These are phyloP conservation scores for Papilio aristodemus DNA, from an alignment of 1,140 invertebrate species.

Conservation along the genomic window DNA sequence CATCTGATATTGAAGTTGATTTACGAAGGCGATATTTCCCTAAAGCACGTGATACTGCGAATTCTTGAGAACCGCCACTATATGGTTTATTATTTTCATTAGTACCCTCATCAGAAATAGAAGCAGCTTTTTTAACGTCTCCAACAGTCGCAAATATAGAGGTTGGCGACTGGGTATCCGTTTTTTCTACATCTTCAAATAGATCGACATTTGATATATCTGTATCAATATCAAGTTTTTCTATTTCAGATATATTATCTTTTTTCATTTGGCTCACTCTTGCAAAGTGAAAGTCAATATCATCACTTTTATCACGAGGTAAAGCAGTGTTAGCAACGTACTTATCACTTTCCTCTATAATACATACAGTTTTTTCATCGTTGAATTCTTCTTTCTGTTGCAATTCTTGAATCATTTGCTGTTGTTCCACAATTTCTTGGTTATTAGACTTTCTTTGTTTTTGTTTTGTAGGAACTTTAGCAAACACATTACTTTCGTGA, in stretches of 20 bases:
- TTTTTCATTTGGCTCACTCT: conserved; percentile 76
- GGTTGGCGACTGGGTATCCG: conserved; percentile 82
- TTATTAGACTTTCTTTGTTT: conserved; percentile 79
- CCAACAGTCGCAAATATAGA: conserved; percentile 87
- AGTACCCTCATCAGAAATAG: conserved; percentile 80
- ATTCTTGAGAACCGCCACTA: conserved; percentile 84
- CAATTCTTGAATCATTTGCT: conserved; percentile 75
- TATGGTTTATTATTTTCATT: conserved; percentile 82
- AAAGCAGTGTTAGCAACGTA: conserved; percentile 48
- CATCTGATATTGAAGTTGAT: conserved; percentile 85
- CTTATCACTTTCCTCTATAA: conserved; percentile 67
- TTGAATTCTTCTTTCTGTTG: conserved; percentile 74
- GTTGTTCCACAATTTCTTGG: conserved; percentile 77
- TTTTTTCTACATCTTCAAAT: conserved; percentile 83
- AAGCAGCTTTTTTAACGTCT: conserved; percentile 84
- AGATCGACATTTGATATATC: conserved; percentile 82
- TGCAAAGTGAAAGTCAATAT: conserved; percentile 78
- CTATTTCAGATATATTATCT: conserved; percentile 73
- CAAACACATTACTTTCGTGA: conserved; percentile 83
- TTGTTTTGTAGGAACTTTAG: conserved; percentile 82
- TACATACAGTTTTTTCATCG: conserved; percentile 56
- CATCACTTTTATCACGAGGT: conserved; percentile 74
- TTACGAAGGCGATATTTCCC: conserved; percentile 90
- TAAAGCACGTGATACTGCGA: conserved; percentile 90
- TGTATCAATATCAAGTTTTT: conserved; percentile 79